Percentiles rank a stretch among this genome's conserved stretches.
These are phyloP conservation scores for Diadophis punctatus DNA, from an alignment of 2,113 vertebrate genomes.

Conservation along the genomic window DNA sequence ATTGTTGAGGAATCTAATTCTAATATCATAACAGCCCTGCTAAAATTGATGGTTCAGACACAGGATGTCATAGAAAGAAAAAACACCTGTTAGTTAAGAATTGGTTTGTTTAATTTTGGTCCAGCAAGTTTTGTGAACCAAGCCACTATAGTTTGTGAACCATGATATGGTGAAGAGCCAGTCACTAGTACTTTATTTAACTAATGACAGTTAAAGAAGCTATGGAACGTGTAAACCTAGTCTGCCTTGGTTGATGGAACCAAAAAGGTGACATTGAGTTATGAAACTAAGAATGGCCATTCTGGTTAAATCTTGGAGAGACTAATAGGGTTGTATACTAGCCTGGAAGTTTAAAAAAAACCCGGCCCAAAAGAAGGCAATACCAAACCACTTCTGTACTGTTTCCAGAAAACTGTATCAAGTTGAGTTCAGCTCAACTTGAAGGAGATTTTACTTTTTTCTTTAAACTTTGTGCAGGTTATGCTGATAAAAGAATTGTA, in stretches of 20 bases:
- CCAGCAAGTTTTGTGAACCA: background rate
- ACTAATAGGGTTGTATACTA: background rate
- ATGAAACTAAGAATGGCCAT: background rate
- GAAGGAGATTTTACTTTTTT: background rate
- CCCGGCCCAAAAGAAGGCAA: background rate
- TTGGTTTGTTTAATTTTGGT: background rate
- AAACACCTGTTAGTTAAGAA: background rate
- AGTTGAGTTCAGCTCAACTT: background rate
- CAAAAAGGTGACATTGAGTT: background rate
- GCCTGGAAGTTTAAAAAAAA: background rate
- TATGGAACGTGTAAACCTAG: background rate
- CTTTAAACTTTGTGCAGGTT: background rate
- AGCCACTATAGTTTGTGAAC: background rate
- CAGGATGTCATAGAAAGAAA: background rate
- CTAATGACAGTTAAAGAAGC: background rate
- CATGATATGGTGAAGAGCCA: background rate
- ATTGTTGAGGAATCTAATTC: background rate
- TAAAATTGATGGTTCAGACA: background rate
- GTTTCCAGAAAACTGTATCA: background rate
- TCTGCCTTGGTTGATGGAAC: background rate
- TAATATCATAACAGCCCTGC: background rate
- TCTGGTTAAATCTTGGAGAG: background rate
- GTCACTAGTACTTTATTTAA: background rate
- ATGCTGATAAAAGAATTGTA: background rate
- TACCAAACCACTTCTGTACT: background rate